Evolutionary conservation across 2,888 invertebrate genomes (phyloP), one percentile per base, ranked within the genome.

Genomic region (Drosophila recens): DNA sequence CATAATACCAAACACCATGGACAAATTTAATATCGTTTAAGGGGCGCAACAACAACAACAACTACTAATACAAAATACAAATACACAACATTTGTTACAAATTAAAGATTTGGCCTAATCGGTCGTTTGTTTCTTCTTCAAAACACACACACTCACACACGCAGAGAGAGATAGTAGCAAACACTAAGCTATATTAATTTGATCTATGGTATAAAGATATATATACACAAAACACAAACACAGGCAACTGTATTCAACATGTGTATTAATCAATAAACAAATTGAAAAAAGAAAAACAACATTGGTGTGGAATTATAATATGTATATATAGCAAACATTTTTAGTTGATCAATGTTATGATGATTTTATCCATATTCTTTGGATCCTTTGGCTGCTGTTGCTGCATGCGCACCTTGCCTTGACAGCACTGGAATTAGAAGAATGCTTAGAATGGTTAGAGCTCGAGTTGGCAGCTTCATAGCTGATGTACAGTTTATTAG

Each of bases 41-140:
- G 53, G 58, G 52, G 63, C 49, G 43, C 71, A 52, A 51, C 13
- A 66, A 58, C 17, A 59, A 36, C 71, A 52, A 51, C 13, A 66
- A 58, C 17, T 57, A 36, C 20, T 20, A 20, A 73, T 51, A 75
- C 46, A 54, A 62, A 65, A 73, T 51, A 75, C 64, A 81, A 38
- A 72, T 66, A 82, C 45, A 72, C 63, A 73, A 57, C 61, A 69
- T 56, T 81, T 85, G 86, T 85, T 85, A 79, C 53, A 70, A 68
- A 65, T 51, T 23, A 17, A 34, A n/a, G 17, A 17, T 51, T 36
- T n/a, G 34, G 36, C 4, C 43, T 42, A n/a, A 17, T 58, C 65
- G 72, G 65, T 58, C 43, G 67, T 63, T 82, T 87, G 68, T 82
- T 82, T 82, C 64, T 38, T 57, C 23, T 51, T 46, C 46, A 40